Percentiles rank a stretch among this genome's conserved stretches.
Conservation (phyloP, 2,797 vertebrate genomes). For the Brachyrhaphis roseni region DNA sequence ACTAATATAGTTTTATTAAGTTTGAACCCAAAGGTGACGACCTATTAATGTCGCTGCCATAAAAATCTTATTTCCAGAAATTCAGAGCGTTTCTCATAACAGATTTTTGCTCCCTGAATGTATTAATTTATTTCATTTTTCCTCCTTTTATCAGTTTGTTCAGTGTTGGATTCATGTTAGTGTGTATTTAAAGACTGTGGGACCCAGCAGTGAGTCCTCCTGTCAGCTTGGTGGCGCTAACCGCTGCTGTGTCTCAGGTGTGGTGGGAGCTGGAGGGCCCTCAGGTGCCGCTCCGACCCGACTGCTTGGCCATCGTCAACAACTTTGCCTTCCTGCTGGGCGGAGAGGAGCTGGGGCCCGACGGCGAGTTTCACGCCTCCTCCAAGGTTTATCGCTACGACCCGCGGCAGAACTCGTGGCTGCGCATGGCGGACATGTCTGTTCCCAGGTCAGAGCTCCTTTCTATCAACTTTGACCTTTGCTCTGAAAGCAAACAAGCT, state of each 20-base stretch:
- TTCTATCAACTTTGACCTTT: background rate
- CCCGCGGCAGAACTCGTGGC: constrained; percentile 96
- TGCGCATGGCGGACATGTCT: constrained; percentile 98
- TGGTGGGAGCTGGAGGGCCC: constrained; percentile 99
- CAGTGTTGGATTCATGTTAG: no score
- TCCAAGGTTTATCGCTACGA: constrained; percentile 99
- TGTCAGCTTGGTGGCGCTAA: background rate
- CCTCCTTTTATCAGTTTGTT: no score
- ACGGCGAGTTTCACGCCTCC: constrained; percentile 98
- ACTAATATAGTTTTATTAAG: no score
- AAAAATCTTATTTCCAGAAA: no score
- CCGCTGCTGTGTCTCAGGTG: constrained; percentile 78
- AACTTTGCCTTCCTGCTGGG: constrained; percentile 98
- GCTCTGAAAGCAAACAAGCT: background rate
- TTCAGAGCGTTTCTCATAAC: no score
- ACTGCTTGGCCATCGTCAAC: constrained; percentile 97
- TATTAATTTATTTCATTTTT: no score
- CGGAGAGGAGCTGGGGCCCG: constrained; percentile 96
- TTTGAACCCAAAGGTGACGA: no score
- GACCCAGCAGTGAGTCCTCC: background rate
- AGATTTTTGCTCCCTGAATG: no score
- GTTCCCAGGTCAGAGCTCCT: constrained; percentile 83
- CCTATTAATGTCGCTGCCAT: no score
- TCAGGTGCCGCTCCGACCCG: constrained; percentile 94
- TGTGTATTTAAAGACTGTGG: no score